These are phyloP conservation scores for Erebia palarica DNA, from an alignment of 2,888 invertebrate genomes.

Conservation along the genomic window DNA sequence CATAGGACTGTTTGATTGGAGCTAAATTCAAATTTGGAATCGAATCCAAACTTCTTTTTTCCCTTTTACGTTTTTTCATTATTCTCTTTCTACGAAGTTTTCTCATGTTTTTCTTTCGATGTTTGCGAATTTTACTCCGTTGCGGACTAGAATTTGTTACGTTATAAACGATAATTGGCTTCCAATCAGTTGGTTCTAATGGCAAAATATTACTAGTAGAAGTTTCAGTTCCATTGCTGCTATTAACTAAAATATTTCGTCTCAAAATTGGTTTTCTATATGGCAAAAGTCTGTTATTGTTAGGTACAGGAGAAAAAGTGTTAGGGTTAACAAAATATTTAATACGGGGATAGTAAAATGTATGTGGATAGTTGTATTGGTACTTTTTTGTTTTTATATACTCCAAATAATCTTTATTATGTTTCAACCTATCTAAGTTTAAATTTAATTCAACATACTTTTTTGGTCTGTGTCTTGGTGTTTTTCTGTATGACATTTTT, in stretches of 20 bases:
- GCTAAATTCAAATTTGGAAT: conserved; percentile 2
- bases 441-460: conserved; percentile 70
- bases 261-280: conserved; percentile 53
- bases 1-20: conserved; percentile 3
- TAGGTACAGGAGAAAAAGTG: conserved; percentile 54
- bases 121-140: conserved; percentile 40
- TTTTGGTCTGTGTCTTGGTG: conserved; percentile 59
- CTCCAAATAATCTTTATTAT: conserved; percentile 73
- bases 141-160: conserved; percentile 45
- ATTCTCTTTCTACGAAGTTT: conserved; percentile 47
- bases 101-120: conserved; percentile 22
- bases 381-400: conserved; percentile 76
- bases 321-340: conserved; percentile 71
- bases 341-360: conserved; percentile 72
- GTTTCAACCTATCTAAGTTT: conserved; percentile 67
- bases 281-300: conserved; percentile 59
- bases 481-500: conserved; percentile 63
- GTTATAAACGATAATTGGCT: conserved; percentile 61
- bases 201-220: conserved; percentile 29
- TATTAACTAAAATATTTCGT: conserved; percentile 44
- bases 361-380: conserved; percentile 72
- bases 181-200: conserved; percentile 62
- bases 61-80: conserved; percentile 51
- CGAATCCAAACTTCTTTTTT: conserved; percentile 50
- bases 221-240: conserved; percentile 41